Evolutionary conservation across 2,797 vertebrate genomes (phyloP).

Genomic region (Peromyscus attwateri): DNA sequence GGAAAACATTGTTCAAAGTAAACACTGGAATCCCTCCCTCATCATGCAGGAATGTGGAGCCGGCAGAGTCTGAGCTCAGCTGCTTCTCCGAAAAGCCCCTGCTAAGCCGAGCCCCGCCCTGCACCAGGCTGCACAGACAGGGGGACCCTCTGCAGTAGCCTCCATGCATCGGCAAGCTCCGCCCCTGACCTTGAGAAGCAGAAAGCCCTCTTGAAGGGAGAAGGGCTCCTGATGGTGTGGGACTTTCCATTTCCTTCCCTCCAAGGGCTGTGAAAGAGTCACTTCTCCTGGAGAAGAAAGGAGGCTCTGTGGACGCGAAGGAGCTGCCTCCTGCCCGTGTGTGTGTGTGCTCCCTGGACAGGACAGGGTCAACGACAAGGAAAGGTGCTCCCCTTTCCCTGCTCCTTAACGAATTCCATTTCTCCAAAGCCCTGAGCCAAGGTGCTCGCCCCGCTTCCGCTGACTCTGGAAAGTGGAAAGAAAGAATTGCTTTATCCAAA

Average conservation of each 20-base stretch:
- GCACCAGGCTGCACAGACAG: not conserved
- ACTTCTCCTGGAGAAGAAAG: slow-evolving; percentile 75
- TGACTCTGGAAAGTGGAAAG: not conserved
- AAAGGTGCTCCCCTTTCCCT: not conserved
- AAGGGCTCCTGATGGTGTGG: not conserved
- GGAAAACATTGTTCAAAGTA: slow-evolving; percentile 81
- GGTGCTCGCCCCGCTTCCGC: not conserved
- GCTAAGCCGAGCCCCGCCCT: not conserved
- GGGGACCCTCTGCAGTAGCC: not conserved
- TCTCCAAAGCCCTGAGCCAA: not conserved
- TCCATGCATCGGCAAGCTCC: not conserved
- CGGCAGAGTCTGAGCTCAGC: slow-evolving; percentile 78
- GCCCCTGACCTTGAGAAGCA: slow-evolving; percentile 4
- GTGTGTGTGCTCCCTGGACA: not conserved
- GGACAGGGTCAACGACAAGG: not conserved
- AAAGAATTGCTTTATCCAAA: slow-evolving; percentile 1
- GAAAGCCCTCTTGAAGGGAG: not conserved
- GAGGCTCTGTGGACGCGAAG: not conserved
- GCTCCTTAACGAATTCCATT: slow-evolving; percentile 39
- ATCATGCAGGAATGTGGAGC: slow-evolving; percentile 82
- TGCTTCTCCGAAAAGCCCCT: slow-evolving; percentile 72
- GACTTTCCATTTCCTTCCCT: slow-evolving; percentile 71
- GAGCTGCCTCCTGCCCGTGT: not conserved
- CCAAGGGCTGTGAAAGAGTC: slow-evolving; percentile 55
- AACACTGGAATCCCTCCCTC: slow-evolving; percentile 78